Conservation (phyloP, 1,140 invertebrate genomes). For the Drosophila leontia region DNA sequence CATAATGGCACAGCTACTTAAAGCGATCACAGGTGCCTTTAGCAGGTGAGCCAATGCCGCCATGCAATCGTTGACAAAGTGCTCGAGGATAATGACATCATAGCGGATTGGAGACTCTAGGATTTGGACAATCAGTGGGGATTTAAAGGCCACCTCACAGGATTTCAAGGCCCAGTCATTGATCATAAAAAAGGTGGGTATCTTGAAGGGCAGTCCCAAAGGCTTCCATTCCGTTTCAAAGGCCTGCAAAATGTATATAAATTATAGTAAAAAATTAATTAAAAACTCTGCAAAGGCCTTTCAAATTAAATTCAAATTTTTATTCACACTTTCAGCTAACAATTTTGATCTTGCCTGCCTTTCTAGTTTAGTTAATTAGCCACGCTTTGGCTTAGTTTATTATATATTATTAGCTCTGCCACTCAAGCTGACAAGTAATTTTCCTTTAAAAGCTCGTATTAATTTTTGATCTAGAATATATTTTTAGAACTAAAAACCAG, state of each 20-base stretch:
- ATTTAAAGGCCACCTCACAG: conserved; percentile 86
- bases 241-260: conserved; percentile 11
- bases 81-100: conserved; percentile 88
- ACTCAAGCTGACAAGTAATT: background rate
- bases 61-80: conserved; percentile 88
- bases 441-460: background rate
- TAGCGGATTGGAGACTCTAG: conserved; percentile 85
- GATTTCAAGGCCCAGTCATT: conserved; percentile 77
- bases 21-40: conserved; percentile 86
- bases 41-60: conserved; percentile 87
- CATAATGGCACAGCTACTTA: conserved; percentile 87
- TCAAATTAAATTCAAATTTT: background rate
- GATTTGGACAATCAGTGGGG: conserved; percentile 64
- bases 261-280: background rate
- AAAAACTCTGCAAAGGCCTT: no score
- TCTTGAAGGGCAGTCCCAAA: conserved; percentile 54
- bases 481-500: background rate
- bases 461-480: background rate
- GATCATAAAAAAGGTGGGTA: conserved; percentile 66
- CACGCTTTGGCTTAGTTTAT: background rate
- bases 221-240: conserved; percentile 46
- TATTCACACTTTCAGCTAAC: background rate
- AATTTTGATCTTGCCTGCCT: background rate
- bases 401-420: background rate
- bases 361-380: background rate